These are phyloP conservation scores for Apolygus lucorum DNA, from an alignment of 1,140 invertebrate genomes.

Conservation along the genomic window DNA sequence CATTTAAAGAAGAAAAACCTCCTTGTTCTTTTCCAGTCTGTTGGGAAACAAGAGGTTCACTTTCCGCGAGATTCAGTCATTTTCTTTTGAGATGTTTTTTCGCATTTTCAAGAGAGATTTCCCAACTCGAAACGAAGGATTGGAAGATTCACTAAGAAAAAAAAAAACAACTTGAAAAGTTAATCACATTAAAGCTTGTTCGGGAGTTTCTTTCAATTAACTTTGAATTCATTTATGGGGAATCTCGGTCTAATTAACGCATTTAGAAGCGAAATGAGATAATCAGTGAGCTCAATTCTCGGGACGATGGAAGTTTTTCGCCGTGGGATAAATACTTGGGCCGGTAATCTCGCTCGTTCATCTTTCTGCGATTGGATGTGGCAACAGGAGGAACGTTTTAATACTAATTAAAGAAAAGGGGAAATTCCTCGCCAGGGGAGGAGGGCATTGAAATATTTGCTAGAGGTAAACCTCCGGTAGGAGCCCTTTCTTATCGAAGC, in stretches of 20 bases:
- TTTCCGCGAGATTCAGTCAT: too few species aligned
- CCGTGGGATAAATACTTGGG: too few species aligned
- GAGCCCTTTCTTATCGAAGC: neutral
- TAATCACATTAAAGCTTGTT: conserved; percentile 18
- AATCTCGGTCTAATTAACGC: neutral
- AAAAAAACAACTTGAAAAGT: conserved; percentile 19
- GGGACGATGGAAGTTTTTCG: neutral
- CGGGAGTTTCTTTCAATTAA: conserved; percentile 15
- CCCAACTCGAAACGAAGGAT: too few species aligned
- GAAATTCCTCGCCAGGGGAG: neutral
- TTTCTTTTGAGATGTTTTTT: neutral
- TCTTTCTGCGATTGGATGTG: neutral
- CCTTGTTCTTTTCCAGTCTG: neutral
- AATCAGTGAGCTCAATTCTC: neutral
- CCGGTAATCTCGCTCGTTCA: neutral
- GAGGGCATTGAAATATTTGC: neutral
- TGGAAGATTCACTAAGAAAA: too few species aligned
- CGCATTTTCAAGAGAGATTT: neutral
- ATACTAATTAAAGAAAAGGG: neutral
- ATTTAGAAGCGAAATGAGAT: conserved; percentile 9
- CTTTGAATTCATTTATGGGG: conserved; percentile 17
- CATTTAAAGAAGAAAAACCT: neutral
- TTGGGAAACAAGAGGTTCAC: neutral
- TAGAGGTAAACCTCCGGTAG: neutral
- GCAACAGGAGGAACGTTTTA: neutral